Base-by-base conservation (phyloP, 1,140 invertebrate genomes). In the Cyphomyrmex costatus region DNA sequence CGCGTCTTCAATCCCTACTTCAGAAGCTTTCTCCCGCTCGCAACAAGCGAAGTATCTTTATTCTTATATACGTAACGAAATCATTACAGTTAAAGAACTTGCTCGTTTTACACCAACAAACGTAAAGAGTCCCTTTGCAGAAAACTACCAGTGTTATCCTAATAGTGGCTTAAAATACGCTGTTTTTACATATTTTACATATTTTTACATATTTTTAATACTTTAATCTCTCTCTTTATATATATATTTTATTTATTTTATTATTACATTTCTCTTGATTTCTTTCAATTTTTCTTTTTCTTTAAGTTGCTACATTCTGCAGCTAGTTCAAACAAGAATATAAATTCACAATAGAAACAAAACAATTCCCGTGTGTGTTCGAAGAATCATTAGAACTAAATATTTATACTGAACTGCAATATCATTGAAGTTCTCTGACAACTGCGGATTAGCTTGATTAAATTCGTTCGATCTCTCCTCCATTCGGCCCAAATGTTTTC, bases 1-100 rank as follows among this genome's bases (percentile, higher is more conserved):
- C 53, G 79, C 36, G 68, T 83, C 79, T 83, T 83, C 79, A 83
- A 82, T 74, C 79, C 70, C 68, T 83, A 61, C 79, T 83, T 83
- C 79, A 70, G 51, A 70, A 83, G 79, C 79, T 60, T 74, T 73
- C 16, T 46, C n/a, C 36, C 79, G 24, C 53, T 60, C 79, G 33
- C 42, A 33, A 51, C 53, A 14, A 60, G 53, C n/a, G 24, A 73
- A 61, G 68, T 74, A 83, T 83, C 79, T 83, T 83, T 73, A 73
- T 83, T 60, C 68, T 83, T 83, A 83, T 74, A 83, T 21, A 73
- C 68, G 68, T 74, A 83, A 83, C 53, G 53, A 60, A 74, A 60
- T 83, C 68, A 83, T 83, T 74, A 53, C 68, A 73, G 68, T 83
- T 83, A 83, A 46, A 36, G 68, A 73, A 83, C 66, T 83, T 60